Evolutionary conservation across 2,888 invertebrate species (phyloP), one percentile per base, ranked within the genome.

Genomic region (Trachelus tabidus): DNA sequence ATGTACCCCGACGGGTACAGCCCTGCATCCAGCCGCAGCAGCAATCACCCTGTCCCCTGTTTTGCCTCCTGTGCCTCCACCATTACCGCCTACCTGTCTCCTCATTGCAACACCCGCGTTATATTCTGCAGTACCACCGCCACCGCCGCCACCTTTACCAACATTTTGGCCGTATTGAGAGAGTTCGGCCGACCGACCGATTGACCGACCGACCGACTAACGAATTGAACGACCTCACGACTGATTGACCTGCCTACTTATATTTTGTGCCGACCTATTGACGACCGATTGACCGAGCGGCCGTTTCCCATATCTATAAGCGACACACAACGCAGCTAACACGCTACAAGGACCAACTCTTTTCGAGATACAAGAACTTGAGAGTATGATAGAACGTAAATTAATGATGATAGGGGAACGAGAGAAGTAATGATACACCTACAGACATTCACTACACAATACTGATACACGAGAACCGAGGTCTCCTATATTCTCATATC

Each of bases 21-120:
- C 77, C 79, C 87, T 87, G 84, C 89, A 88, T 83, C 87, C 87
- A 79, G 88, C 87, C 80, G 83, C 88, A 74, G 84, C 82, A 81
- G 89, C 91, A 82, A 89, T 91, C 81, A 89, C 91, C 83, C 87
- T 93, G 88, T 89, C 92, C 89, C 89, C 92, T 88, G 89, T 91
- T 85, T 85, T 91, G 85, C 90, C 89, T 84, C 85, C 86, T 83
- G 89, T 89, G 83, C 88, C 90, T 81, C 89, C 89, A 69, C 89
- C 89, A 69, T 85, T 89, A 56, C 90, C 90, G 80, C 86, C 90
- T 76, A 86, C 90, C 83, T 90, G 90, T 84, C 89, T 91, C 82
- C 87, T 91, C 76, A 90, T 90, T 82, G 89, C 90, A 79, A 89
- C 89, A 71, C 91, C 91, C 78, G 89, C 89, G 69, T 84, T 91